phyloP scores from a whole-genome alignment of 1,140 invertebrate genomes.

The Hypothenemus hampei region DNA sequence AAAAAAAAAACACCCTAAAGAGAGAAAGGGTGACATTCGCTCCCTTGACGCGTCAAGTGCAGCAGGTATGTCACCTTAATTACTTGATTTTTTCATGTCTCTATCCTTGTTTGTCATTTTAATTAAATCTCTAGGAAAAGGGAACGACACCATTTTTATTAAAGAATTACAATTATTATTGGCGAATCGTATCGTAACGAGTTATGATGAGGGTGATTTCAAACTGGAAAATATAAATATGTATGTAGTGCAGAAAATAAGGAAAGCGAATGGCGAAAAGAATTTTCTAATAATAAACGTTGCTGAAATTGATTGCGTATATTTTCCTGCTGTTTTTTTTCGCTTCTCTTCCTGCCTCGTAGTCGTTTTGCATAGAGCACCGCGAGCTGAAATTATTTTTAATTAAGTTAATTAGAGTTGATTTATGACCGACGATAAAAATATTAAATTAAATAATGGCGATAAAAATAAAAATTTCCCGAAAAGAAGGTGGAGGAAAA shows the following conservation, averaged over 20 bases:
- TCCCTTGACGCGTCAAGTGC: slow-evolving; percentile 1
- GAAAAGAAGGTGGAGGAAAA: slow-evolving; percentile 7
- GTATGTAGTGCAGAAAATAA: too few relatives aligned
- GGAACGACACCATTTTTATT: too few relatives aligned
- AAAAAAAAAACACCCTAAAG: slow-evolving; percentile 2
- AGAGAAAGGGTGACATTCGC: neutral
- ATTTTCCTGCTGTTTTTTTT: slow-evolving; percentile 17
- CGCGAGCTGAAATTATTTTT: slow-evolving; percentile 43
- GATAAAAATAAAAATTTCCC: slow-evolving; percentile 39
- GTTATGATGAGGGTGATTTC: too few relatives aligned
- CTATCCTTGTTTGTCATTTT: too few relatives aligned
- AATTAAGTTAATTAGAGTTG: slow-evolving; percentile 48
- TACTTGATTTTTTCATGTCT: too few relatives aligned
- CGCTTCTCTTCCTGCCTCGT: too few relatives aligned
- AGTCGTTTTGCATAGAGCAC: too few relatives aligned
- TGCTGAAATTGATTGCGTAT: slow-evolving; percentile 25
- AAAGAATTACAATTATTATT: too few relatives aligned
- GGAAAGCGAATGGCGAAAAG: neutral
- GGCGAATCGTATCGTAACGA: too few relatives aligned
- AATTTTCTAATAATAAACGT: slow-evolving; percentile 26
- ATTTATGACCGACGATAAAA: slow-evolving; percentile 46
- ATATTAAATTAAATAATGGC: slow-evolving; percentile 46
- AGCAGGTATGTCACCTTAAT: too few relatives aligned
- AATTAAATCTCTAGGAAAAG: too few relatives aligned
- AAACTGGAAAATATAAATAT: too few relatives aligned